A percentile compares a stretch with the other conserved stretches of the same genome.
Conservation (phyloP, 2,888 invertebrate species). For the Watsonalla cultraria region DNA sequence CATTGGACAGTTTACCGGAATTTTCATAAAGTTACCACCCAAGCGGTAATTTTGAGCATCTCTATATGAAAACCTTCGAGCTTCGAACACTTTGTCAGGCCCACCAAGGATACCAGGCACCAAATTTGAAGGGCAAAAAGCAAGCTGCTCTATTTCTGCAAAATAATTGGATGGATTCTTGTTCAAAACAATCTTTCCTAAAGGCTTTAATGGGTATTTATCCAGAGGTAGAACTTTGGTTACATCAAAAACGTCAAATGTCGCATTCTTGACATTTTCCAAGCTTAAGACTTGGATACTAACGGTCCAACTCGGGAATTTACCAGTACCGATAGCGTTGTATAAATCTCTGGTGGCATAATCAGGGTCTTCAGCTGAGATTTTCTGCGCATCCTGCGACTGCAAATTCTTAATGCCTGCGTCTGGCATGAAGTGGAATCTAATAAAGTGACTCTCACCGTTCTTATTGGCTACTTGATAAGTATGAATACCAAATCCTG, state of each 20-base stretch:
- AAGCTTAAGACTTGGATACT: slow-evolving; percentile 90
- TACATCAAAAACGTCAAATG: slow-evolving; percentile 93
- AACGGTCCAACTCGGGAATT: slow-evolving; percentile 87
- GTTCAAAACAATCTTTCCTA: slow-evolving; percentile 90
- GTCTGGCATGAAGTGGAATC: slow-evolving; percentile 93
- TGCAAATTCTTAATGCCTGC: slow-evolving; percentile 89
- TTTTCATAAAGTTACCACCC: slow-evolving; percentile 92
- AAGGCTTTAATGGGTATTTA: slow-evolving; percentile 89
- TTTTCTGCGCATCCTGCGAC: slow-evolving; percentile 79
- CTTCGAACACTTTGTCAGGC: slow-evolving; percentile 93
- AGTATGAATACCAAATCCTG: slow-evolving; percentile 94
- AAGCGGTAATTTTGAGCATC: slow-evolving; percentile 92
- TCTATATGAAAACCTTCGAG: slow-evolving; percentile 89
- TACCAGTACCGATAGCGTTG: slow-evolving; percentile 86
- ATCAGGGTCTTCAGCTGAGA: slow-evolving; percentile 88
- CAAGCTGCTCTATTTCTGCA: slow-evolving; percentile 93
- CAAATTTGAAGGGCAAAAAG: slow-evolving; percentile 91
- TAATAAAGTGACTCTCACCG: slow-evolving; percentile 85
- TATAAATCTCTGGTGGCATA: slow-evolving; percentile 91
- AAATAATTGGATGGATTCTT: slow-evolving; percentile 94
- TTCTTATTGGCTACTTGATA: slow-evolving; percentile 89
- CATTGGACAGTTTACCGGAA: slow-evolving; percentile 96
- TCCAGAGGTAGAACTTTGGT: slow-evolving; percentile 89
- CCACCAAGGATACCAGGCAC: slow-evolving; percentile 94
- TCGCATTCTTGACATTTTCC: slow-evolving; percentile 85